Evolutionary conservation across 1,140 invertebrate species (phyloP), one percentile per base, ranked within the genome.

Genomic region (Solenopsis fugax): DNA sequence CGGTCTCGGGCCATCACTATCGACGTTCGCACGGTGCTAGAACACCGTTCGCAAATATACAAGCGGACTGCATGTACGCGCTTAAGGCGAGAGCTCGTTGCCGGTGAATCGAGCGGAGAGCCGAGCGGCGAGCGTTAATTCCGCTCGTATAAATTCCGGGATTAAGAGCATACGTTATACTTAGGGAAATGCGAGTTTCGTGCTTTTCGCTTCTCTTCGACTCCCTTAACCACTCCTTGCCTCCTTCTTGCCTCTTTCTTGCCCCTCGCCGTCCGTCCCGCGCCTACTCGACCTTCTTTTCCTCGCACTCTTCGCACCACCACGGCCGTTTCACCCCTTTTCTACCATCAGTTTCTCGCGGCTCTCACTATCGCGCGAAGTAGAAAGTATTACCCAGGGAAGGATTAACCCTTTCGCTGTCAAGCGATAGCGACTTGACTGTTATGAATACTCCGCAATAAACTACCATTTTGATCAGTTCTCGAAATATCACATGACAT

Each of bases 131-230:
- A 64, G 37, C 91, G 92, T 93, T 93, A 93, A 93, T 93, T 93
- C 92, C 91, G 90, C 90, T 92, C 92, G 92, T 90, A 93, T 93
- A 93, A 93, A 93, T 93, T 93, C 87, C 56, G 41, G 92, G 93
- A 93, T 93, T 93, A 93, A 93, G 92, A 89, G 93, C 92, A 93
- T 93, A 93, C 92, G 93, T 93, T 93, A 92, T 93, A 92, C 93
- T 93, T 93, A 93, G 92, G 92, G 92, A 93, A 93, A 93, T 93
- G 87, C 80, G 89, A 91, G 85, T 93, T 92, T 91, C 90, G 86
- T 89, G 90, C 90, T 91, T 91, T 91, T 91, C 85, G 86, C 86
- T 86, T 52, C 81, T 85, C 72, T 72, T 69, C 88, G 78, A 50
- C 73, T 72, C 54, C 45, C 73, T 75, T 16, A 62, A 16, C 54